Evolutionary conservation across 2,888 invertebrate species (phyloP), one percentile per base, ranked within the genome.

Genomic region (Zygaena filipendulae): DNA sequence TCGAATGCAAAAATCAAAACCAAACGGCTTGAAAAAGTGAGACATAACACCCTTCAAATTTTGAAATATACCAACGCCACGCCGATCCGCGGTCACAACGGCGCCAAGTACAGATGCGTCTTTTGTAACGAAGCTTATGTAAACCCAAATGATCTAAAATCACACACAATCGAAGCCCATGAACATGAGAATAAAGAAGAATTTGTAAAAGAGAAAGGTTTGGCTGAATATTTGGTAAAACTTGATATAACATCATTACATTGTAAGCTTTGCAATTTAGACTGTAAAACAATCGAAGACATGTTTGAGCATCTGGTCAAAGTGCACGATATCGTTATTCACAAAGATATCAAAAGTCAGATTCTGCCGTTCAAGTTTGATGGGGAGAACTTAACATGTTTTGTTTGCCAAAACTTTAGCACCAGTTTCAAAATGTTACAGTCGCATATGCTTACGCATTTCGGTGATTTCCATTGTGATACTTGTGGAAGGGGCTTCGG

Each of bases 371-470:
- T 67, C 20, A 59, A 55, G 22, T 64, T 63, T 12, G 45, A 49
- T 6, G 33, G 30, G 1, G 43, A 47, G 3, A 37, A 32, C 1
- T 29, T 54, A 3, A 31, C 35, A 3, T 58, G 59, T 10, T 50
- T 44, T 5, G 39, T 48, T 3, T 60, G 60, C 25, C 21, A 32
- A 3, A 43, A 44, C 7, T 33, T 43, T 1, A 56, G 47, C 27
- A 43, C 47, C 30, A 51, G 45, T 10, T 63, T 61, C 24, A 47
- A 45, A 11, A 48, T 53, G 2, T 39, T 72, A 3, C 42, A 60
- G 2, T 61, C 67, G n/a, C 72, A 72, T 20, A 71, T 72, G 70
- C 62, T 68, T 18, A 39, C 48, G 1, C 74, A 74, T 30, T 68
- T 59, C 25, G 52, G 60, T 25, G 72, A 72, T 36, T 68, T 53